Evolutionary conservation across 2,113 vertebrate genomes (phyloP).

Genomic region (Macrotus californicus): DNA sequence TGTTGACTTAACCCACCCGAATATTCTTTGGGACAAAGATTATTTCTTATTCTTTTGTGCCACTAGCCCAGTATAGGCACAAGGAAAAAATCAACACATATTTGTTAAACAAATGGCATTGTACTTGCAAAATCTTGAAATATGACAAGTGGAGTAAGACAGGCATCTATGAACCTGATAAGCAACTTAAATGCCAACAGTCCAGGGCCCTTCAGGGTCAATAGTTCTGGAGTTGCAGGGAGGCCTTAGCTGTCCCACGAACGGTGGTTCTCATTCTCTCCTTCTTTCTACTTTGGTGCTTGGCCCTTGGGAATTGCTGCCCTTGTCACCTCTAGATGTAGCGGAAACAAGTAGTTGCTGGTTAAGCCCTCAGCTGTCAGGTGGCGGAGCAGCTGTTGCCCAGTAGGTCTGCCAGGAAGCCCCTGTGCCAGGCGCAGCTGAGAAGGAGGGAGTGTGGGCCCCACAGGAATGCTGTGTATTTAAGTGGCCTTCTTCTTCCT

Average conservation of each 20-base stretch:
- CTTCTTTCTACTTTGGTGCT: not conserved
- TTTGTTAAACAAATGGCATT: not conserved
- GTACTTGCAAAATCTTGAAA: not conserved
- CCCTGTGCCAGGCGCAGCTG: not conserved
- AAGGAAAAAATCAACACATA: not conserved
- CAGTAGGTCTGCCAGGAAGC: not conserved
- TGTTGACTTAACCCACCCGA: not conserved
- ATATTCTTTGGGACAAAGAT: not conserved
- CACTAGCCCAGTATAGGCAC: not conserved
- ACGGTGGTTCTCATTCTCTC: not conserved
- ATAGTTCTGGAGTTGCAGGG: not conserved
- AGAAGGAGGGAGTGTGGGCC: accelerated
- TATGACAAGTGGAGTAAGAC: not conserved
- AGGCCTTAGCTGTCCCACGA: not conserved
- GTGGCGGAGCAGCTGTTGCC: conserved; percentile 10
- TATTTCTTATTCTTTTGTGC: not conserved
- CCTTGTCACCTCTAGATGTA: not conserved
- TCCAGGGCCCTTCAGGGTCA: accelerated
- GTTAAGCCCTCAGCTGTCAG: conserved; percentile 45
- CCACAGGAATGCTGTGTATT: not conserved
- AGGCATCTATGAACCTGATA: not conserved
- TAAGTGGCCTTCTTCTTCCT: not conserved
- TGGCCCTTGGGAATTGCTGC: not conserved
- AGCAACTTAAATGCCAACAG: not conserved
- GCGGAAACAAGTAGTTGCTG: not conserved